phyloP scores from a whole-genome alignment of 1,140 invertebrate genomes.

The Drosophila carrolli region DNA sequence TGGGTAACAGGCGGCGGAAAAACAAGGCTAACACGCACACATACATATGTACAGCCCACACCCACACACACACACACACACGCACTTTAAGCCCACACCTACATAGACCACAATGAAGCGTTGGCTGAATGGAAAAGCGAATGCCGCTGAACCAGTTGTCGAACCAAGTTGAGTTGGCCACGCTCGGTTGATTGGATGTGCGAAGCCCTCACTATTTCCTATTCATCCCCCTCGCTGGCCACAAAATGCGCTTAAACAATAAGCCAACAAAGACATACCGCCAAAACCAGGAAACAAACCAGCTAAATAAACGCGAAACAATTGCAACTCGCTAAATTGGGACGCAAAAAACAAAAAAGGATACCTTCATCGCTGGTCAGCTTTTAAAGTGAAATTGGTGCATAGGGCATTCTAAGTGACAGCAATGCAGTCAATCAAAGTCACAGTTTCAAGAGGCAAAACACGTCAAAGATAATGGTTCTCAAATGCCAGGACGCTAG shows the following conservation, averaged over 20 bases:
- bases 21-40: slow-evolving; percentile 33
- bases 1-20: slow-evolving; percentile 10
- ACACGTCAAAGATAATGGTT: background rate
- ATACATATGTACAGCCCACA: background rate
- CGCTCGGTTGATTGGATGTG: slow-evolving; percentile 54
- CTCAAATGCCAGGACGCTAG: background rate
- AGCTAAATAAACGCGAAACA: slow-evolving; percentile 40
- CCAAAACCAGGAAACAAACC: slow-evolving; percentile 33
- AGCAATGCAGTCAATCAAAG: slow-evolving; percentile 46
- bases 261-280: slow-evolving; percentile 50
- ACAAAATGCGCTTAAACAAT: slow-evolving; percentile 63
- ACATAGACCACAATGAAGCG: slow-evolving; percentile 23
- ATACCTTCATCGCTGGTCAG: background rate
- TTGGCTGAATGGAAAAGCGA: slow-evolving; percentile 41
- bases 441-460: background rate
- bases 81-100: slow-evolving; percentile 4
- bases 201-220: slow-evolving; percentile 25
- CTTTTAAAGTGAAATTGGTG: slow-evolving; percentile 9
- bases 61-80: background rate
- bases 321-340: slow-evolving; percentile 14
- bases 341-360: slow-evolving; percentile 9
- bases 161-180: slow-evolving; percentile 49
- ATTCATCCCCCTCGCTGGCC: background rate
- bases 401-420: slow-evolving; percentile 38
- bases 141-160: slow-evolving; percentile 45